These are phyloP conservation scores for Myiothlypis chrysogaster DNA, from an alignment of 2,797 vertebrate species.

Conservation along the genomic window DNA sequence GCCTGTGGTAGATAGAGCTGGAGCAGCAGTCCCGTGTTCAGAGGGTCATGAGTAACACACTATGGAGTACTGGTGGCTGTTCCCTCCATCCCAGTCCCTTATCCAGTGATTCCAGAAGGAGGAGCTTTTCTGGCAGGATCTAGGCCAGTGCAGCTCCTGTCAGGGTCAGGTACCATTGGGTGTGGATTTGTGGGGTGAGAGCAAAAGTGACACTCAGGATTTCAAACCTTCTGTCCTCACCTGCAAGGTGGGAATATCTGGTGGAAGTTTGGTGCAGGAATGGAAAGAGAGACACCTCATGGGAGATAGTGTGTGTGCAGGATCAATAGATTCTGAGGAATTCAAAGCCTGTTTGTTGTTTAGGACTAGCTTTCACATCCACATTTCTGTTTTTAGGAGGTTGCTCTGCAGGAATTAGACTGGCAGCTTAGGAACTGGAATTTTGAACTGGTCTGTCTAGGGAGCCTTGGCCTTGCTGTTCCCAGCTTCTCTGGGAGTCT, in stretches of 20 bases:
- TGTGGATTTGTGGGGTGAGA: neutral
- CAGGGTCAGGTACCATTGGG: neutral
- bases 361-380: neutral
- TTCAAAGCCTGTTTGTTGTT: neutral
- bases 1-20: neutral
- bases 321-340: neutral
- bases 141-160: neutral
- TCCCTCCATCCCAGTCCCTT: neutral
- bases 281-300: rapidly evolving
- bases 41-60: neutral
- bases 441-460: neutral
- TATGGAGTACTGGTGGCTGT: neutral
- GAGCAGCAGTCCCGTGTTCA: rapidly evolving
- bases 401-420: neutral
- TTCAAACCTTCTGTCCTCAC: neutral
- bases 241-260: neutral
- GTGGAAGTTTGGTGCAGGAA: neutral
- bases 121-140: neutral
- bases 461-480: neutral
- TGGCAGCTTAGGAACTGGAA: rapidly evolving
- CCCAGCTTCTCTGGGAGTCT: neutral
- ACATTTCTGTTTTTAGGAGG: neutral
- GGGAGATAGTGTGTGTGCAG: no score
- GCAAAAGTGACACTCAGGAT: neutral
- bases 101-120: neutral